These are phyloP conservation scores for Brachionus asplanchnoidis DNA, from an alignment of 1,140 invertebrate genomes.

Conservation along the genomic window DNA sequence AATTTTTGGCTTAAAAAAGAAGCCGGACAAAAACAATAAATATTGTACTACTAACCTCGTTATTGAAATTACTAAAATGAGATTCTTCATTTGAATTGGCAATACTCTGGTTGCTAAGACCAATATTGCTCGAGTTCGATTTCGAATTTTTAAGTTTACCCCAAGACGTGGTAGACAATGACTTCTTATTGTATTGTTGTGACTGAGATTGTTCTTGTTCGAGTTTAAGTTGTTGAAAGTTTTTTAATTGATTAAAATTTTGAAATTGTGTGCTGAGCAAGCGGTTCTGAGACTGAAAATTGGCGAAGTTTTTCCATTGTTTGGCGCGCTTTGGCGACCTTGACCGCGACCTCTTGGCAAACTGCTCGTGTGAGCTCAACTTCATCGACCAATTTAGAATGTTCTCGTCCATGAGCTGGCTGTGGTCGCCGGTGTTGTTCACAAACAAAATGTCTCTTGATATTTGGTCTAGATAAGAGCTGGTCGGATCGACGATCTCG, in stretches of 20 bases:
- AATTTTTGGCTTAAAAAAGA: neutral
- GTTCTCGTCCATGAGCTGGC: neutral
- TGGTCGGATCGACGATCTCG: neutral
- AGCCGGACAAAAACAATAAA: neutral
- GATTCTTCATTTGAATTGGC: conserved; percentile 30
- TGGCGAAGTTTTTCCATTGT: neutral
- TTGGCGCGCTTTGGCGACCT: neutral
- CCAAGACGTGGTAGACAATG: conserved; percentile 31
- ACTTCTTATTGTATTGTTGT: conserved; percentile 16
- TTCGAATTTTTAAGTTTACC: conserved; percentile 40
- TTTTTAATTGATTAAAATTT: conserved; percentile 30
- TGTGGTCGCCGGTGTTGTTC: neutral
- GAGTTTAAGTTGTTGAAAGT: conserved; percentile 19
- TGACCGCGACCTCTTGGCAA: neutral
- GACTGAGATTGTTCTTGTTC: neutral
- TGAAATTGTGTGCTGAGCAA: conserved; percentile 28
- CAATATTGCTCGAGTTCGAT: conserved; percentile 36
- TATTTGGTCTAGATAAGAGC: neutral
- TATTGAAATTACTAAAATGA: conserved; percentile 1
- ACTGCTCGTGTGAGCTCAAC: neutral
- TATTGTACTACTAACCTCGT: neutral
- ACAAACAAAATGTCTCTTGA: neutral
- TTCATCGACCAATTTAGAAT: conserved; percentile 38
- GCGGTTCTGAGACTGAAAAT: neutral
- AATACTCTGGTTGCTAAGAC: neutral